A percentile compares a stretch with the other conserved stretches of the same genome.
Evolutionary conservation across 2,113 vertebrate species (phyloP).

Genomic region (Dicentrarchus labrax): DNA sequence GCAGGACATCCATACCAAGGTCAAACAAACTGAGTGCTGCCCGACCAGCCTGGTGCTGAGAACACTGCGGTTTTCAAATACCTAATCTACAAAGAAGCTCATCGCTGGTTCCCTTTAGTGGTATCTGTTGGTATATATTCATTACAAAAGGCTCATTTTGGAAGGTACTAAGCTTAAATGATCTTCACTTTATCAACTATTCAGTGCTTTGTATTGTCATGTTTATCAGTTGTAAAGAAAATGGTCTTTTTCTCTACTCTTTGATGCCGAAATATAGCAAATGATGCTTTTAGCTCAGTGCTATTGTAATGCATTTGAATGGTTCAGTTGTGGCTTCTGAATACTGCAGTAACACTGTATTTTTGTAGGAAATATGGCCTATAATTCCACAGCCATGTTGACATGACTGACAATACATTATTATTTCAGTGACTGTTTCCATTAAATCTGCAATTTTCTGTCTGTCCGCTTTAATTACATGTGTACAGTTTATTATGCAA

Average conservation of each 20-base stretch:
- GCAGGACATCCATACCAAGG: constrained; percentile 66
- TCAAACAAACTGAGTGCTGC: constrained; percentile 78
- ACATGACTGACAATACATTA: not conserved
- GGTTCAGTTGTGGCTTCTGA: constrained; percentile 23
- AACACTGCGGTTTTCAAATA: not conserved
- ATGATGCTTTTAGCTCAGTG: not conserved
- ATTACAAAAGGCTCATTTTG: not conserved
- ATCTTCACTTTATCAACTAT: not conserved
- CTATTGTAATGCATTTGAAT: not conserved
- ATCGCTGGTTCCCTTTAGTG: not conserved
- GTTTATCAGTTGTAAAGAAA: not conserved
- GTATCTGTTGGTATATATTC: not conserved
- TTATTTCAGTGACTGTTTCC: not conserved
- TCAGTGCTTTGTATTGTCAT: constrained; percentile 6
- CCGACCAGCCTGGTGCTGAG: constrained; percentile 88
- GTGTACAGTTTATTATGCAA: not conserved
- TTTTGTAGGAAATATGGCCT: constrained; percentile 6
- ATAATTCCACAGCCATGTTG: not conserved
- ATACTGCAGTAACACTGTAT: not conserved
- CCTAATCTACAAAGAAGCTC: not conserved
- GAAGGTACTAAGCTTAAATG: not conserved
- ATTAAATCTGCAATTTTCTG: not conserved
- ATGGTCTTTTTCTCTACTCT: not conserved
- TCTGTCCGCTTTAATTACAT: not conserved
- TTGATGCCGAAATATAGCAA: not conserved